Conservation (phyloP, 2,113 vertebrate species). For the Ailurus styani region DNA sequence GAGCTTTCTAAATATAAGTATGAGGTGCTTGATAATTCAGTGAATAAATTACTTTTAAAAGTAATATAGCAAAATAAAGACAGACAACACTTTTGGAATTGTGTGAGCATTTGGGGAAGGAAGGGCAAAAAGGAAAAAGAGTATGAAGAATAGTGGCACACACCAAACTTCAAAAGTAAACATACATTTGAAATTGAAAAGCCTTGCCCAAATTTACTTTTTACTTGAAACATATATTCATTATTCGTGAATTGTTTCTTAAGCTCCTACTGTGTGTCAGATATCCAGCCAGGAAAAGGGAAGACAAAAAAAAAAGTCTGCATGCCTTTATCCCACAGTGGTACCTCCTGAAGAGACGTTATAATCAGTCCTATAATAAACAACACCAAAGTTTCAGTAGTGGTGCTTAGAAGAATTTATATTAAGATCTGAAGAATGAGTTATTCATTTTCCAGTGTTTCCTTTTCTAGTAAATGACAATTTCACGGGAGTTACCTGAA, state of each 20-base stretch:
- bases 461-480: neutral
- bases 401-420: neutral
- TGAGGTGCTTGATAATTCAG: neutral
- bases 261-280: neutral
- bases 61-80: neutral
- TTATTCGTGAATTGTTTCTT: neutral
- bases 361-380: neutral
- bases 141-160: fast-evolving
- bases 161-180: neutral
- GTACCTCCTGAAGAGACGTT: neutral
- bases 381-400: neutral
- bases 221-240: neutral
- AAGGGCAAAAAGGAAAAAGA: neutral
- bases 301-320: too few species aligned
- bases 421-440: neutral
- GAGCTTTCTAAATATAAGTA: neutral
- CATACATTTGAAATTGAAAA: neutral
- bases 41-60: neutral
- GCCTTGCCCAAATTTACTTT: neutral
- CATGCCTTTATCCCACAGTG: neutral
- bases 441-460: neutral
- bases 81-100: neutral
- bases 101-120: neutral
- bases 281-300: neutral
- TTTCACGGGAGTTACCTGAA: neutral